Conservation (phyloP, 2,888 invertebrate species). For the Lasioglossum vierecki region DNA sequence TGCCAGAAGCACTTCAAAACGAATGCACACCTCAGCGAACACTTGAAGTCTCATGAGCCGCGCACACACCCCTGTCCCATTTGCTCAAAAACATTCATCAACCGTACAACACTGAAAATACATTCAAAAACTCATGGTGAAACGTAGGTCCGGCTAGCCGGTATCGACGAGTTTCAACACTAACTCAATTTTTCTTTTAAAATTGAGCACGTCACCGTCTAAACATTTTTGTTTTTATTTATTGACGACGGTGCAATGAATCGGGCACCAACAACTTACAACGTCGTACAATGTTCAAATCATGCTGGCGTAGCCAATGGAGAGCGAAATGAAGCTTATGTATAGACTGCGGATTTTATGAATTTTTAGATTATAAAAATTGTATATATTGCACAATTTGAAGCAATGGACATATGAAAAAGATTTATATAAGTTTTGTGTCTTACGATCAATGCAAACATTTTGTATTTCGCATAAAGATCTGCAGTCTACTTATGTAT, state of each 20-base stretch:
- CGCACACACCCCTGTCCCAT: conserved; percentile 73
- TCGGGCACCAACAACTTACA: background rate
- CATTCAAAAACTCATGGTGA: conserved; percentile 75
- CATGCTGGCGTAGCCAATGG: conserved; percentile 13
- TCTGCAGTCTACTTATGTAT: conserved; percentile 17
- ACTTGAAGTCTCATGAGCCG: conserved; percentile 74
- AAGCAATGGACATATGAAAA: too few relatives aligned
- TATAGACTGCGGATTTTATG: background rate
- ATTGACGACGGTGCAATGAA: background rate
- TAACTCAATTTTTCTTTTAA: background rate
- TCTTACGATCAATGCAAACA: too few relatives aligned
- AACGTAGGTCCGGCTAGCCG: background rate
- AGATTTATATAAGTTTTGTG: too few relatives aligned
- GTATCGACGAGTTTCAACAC: background rate
- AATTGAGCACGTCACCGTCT: conserved; percentile 2
- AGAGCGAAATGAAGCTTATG: conserved; percentile 17
- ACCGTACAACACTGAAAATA: conserved; percentile 73
- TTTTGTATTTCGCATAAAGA: too few relatives aligned
- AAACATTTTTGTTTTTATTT: conserved; percentile 1
- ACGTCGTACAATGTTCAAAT: conserved; percentile 21
- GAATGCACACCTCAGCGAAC: conserved; percentile 67
- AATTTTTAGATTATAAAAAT: too few relatives aligned
- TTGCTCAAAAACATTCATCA: conserved; percentile 77
- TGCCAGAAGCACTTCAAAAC: conserved; percentile 72
- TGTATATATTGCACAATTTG: too few relatives aligned